Evolutionary conservation across 2,797 vertebrate genomes (phyloP), one percentile per base, ranked within the genome.

Genomic region (Leptodactylus fallax): DNA sequence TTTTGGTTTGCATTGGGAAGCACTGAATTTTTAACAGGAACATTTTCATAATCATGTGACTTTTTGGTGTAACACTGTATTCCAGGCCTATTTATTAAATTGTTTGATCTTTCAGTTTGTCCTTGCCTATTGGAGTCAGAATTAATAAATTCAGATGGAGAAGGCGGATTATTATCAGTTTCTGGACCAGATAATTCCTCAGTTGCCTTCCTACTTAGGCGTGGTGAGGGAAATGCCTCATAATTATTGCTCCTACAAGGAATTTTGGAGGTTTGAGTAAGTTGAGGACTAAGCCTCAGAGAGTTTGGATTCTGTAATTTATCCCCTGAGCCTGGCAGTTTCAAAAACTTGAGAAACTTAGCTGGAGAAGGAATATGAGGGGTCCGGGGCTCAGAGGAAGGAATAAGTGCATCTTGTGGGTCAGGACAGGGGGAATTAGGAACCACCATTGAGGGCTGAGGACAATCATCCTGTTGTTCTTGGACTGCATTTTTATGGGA

Each of bases 201-300:
- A 90, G 78, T 94, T 90, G 95, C 96, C 92, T 95, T 94, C 81
- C 96, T 94, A 0, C 92, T 90, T 88, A 96, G 94, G 1, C 96
- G 95, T 0, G 97, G 97, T 0, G 97, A 98, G 90, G 96, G 96
- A 92, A 97, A 97, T 19, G 96, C 96, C 76, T 98, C 97, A 9
- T 97, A 96, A 91, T 96, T 97, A 91, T 97, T 96, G 85, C 97
- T 97, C 56, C 98, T 96, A 77, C 98, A 98, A 9, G 97, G 98
- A 90, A 98, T 99, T 90, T 97, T 95, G 84, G 97, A 98, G 91
- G 94, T 97, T 14, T 96, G 96, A 6, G 97, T 94, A 16, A 98
- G 95, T 85, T 98, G 98, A 4, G 98, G 97, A 88, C 97, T 99
- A 79, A 99, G 96, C 1, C 96, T 96, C 27, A 96, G 95, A 0